Percentiles rank a stretch among this genome's conserved stretches.
Evolutionary conservation across 2,797 vertebrate genomes (phyloP).

Genomic region (Moxostoma hubbsi): DNA sequence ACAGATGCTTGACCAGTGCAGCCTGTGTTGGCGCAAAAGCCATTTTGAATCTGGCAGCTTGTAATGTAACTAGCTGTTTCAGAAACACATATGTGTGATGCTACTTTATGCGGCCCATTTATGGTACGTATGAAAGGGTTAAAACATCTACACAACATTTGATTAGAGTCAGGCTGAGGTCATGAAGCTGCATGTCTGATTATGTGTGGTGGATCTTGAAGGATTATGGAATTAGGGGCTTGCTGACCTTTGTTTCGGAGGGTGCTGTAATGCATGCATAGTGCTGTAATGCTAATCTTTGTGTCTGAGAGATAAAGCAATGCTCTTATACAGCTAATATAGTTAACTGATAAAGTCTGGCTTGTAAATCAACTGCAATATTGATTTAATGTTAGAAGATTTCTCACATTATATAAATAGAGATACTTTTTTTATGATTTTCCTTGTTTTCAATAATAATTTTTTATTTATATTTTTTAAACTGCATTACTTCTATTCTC

Average conservation of each 20-base stretch:
- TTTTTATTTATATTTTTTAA: not conserved
- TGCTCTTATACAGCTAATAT: conserved; percentile 23
- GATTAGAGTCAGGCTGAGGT: not conserved
- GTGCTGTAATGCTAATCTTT: conserved; percentile 53
- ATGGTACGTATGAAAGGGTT: too few relatives aligned
- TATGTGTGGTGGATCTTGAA: not conserved
- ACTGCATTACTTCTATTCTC: not conserved
- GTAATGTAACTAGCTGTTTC: too few relatives aligned
- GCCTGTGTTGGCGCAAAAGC: too few relatives aligned
- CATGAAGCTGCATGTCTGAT: not conserved
- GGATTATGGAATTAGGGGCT: conserved; percentile 47
- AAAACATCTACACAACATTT: too few relatives aligned
- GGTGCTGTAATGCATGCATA: conserved; percentile 48
- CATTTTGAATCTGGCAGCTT: too few relatives aligned
- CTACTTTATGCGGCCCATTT: too few relatives aligned
- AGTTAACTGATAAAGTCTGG: not conserved
- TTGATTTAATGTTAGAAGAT: not conserved
- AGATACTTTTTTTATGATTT: not conserved
- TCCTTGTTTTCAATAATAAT: not conserved
- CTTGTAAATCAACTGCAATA: not conserved
- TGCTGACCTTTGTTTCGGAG: conserved; percentile 45
- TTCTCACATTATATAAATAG: too few relatives aligned
- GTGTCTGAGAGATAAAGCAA: conserved; percentile 41
- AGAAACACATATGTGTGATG: too few relatives aligned
- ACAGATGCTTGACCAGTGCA: too few relatives aligned